Conservation (phyloP, 2,888 invertebrate species). For the Caenorhabditis macrosperma region DNA sequence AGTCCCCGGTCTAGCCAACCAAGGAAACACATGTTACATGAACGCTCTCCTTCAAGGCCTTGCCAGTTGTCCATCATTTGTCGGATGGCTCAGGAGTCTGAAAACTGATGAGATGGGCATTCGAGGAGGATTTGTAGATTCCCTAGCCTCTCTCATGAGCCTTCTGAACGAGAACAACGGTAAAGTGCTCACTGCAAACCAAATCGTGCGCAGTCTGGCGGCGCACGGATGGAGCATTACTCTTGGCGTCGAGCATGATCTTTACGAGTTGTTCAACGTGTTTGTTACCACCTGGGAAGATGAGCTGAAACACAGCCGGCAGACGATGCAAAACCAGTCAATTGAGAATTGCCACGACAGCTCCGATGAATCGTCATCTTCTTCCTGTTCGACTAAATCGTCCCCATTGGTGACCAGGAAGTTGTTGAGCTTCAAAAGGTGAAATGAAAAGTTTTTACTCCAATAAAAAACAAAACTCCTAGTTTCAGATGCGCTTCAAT, state of each 20-base stretch:
- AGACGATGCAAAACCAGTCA: slow-evolving; percentile 18
- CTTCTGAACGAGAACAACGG: slow-evolving; percentile 54
- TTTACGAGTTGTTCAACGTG: slow-evolving; percentile 93
- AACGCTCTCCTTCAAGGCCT: slow-evolving; percentile 72
- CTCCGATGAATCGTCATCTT: not conserved
- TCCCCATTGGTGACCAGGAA: slow-evolving; percentile 28
- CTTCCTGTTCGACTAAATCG: not conserved
- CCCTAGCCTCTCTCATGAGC: slow-evolving; percentile 14
- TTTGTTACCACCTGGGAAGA: slow-evolving; percentile 92
- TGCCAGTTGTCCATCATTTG: slow-evolving; percentile 69
- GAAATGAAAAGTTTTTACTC: not conserved
- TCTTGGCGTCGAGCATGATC: slow-evolving; percentile 84
- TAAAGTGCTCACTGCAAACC: slow-evolving; percentile 51
- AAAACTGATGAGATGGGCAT: slow-evolving; percentile 26
- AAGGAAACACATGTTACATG: slow-evolving; percentile 74
- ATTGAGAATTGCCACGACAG: slow-evolving; percentile 41
- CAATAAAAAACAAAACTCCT: too few relatives aligned
- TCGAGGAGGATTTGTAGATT: slow-evolving; percentile 19
- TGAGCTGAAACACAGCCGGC: slow-evolving; percentile 83
- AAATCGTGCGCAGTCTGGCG: slow-evolving; percentile 55
- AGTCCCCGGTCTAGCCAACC: slow-evolving; percentile 68
- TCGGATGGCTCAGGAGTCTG: slow-evolving; percentile 59
- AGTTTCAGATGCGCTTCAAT: slow-evolving; percentile 46
- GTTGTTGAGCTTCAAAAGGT: slow-evolving; percentile 46
- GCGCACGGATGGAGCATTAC: slow-evolving; percentile 68